Conservation (phyloP, 1,140 invertebrate species). For the Meteorus sp. region DNA sequence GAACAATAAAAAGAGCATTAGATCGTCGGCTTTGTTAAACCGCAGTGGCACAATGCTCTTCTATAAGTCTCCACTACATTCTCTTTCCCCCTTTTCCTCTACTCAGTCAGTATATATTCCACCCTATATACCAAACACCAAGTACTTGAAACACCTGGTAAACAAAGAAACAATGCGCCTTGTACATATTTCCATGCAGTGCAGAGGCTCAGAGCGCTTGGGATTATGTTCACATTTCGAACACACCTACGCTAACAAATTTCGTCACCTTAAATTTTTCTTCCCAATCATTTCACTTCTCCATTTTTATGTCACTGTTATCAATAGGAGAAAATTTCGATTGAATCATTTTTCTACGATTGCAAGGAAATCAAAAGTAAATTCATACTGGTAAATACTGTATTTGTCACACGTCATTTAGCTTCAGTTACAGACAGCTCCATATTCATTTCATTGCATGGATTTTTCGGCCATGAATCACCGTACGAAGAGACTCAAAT, state of each 20-base stretch:
- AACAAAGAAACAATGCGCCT: constrained; percentile 57
- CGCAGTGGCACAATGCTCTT: constrained; percentile 51
- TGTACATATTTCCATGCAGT: too few species aligned
- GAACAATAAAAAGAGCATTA: constrained; percentile 60
- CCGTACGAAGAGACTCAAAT: too few species aligned
- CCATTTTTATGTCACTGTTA: too few species aligned
- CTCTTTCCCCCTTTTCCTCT: neutral
- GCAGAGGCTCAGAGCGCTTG: constrained; percentile 43
- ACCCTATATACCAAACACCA: constrained; percentile 1
- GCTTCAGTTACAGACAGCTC: too few species aligned
- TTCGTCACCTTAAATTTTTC: neutral
- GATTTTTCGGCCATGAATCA: too few species aligned
- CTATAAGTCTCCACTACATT: constrained; percentile 19
- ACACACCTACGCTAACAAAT: constrained; percentile 49
- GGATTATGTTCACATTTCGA: constrained; percentile 55
- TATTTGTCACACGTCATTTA: too few species aligned
- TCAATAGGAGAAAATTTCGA: too few species aligned
- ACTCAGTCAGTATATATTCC: constrained; percentile 9
- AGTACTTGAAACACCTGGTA: constrained; percentile 58
- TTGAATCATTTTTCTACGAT: too few species aligned
- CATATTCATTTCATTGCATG: too few species aligned
- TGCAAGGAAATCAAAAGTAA: too few species aligned
- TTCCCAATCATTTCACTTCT: neutral
- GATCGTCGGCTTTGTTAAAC: constrained; percentile 55
- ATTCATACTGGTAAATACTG: too few species aligned